These are phyloP conservation scores for Drosophila prolongata DNA, from an alignment of 2,888 invertebrate species.

Conservation along the genomic window DNA sequence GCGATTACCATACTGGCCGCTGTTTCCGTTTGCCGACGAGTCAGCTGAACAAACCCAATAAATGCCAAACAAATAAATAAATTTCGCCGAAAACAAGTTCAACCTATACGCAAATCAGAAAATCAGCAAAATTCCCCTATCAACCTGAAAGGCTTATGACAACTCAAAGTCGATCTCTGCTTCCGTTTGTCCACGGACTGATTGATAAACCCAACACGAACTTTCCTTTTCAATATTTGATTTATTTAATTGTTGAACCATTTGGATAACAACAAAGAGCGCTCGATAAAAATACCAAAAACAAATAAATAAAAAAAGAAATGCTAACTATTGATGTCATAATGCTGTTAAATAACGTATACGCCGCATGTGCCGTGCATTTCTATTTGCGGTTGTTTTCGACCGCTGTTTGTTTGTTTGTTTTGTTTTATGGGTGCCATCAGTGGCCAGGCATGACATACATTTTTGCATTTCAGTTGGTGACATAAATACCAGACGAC, in stretches of 20 bases:
- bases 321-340: constrained; percentile 61
- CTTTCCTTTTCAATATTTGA: constrained; percentile 59
- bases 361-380: constrained; percentile 65
- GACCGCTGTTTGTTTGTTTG: constrained; percentile 15
- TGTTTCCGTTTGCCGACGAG: constrained; percentile 21
- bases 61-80: constrained; percentile 31
- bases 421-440: constrained; percentile 57
- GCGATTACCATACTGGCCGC: constrained; percentile 33
- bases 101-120: constrained; percentile 11
- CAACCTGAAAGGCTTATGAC: neutral
- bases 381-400: constrained; percentile 59
- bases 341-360: constrained; percentile 73
- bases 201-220: constrained; percentile 24
- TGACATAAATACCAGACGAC: constrained; percentile 58
- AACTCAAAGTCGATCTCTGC: constrained; percentile 1
- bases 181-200: constrained; percentile 32
- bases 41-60: constrained; percentile 15
- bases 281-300: constrained; percentile 38
- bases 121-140: neutral
- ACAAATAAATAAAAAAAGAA: constrained; percentile 17
- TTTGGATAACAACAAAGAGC: constrained; percentile 33
- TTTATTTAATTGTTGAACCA: constrained; percentile 66
- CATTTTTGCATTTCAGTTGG: constrained; percentile 68
- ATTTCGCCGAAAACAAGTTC: constrained; percentile 30
- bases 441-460: constrained; percentile 58